phyloP scores from a whole-genome alignment of 2,888 invertebrate genomes.

The Tenthredo mesomela region DNA sequence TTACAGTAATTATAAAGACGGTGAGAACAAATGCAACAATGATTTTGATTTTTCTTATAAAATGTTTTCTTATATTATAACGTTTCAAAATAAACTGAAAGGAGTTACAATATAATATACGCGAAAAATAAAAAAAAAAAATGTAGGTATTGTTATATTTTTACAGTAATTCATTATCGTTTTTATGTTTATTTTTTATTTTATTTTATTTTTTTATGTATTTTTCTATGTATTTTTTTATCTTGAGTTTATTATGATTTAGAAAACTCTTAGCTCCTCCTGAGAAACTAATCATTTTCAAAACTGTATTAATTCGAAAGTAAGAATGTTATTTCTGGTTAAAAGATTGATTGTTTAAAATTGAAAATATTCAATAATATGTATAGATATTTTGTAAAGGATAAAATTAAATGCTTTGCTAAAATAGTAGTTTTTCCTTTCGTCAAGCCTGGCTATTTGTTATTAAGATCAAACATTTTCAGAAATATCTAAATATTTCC shows the following conservation, averaged over 20 bases:
- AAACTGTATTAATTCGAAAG: slow-evolving; percentile 63
- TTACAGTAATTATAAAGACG: slow-evolving; percentile 27
- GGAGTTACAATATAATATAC: slow-evolving; percentile 74
- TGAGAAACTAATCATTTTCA: slow-evolving; percentile 72
- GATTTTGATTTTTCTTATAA: slow-evolving; percentile 67
- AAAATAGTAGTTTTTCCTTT: slow-evolving; percentile 10
- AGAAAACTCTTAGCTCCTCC: slow-evolving; percentile 65
- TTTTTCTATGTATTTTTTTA: slow-evolving; percentile 63
- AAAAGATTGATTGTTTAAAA: slow-evolving; percentile 15
- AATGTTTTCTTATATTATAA: slow-evolving; percentile 77
- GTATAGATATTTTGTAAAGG: neutral
- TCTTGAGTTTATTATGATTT: slow-evolving; percentile 66
- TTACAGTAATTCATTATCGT: slow-evolving; percentile 72
- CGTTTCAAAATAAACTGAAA: slow-evolving; percentile 74
- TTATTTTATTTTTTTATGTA: slow-evolving; percentile 54
- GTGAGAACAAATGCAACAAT: slow-evolving; percentile 39
- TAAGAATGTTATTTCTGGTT: slow-evolving; percentile 22
- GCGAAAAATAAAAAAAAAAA: slow-evolving; percentile 72
- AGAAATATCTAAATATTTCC: slow-evolving; percentile 33
- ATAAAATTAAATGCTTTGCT: slow-evolving; percentile 23
- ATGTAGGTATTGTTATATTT: slow-evolving; percentile 72
- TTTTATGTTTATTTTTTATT: slow-evolving; percentile 58
- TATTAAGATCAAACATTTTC: slow-evolving; percentile 34
- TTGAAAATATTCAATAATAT: slow-evolving; percentile 15
- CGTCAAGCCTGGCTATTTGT: slow-evolving; percentile 16